These are phyloP conservation scores for Trilocha varians DNA, from an alignment of 2,888 invertebrate genomes.

Conservation along the genomic window DNA sequence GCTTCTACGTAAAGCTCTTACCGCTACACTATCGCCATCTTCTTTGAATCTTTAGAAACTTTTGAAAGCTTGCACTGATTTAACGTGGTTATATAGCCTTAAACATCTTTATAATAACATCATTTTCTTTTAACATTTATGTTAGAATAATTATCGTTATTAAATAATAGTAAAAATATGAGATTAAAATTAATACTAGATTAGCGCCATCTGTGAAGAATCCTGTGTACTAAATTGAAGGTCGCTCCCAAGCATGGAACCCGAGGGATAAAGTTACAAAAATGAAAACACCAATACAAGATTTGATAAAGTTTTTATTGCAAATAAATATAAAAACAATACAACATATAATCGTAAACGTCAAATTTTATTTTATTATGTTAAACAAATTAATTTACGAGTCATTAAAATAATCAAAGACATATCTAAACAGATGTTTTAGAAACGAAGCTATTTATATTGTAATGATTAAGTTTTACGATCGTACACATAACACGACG, in stretches of 20 bases:
- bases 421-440: slow-evolving; percentile 20
- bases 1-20: neutral
- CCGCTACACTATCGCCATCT: neutral
- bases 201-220: neutral
- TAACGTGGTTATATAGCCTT: too few relatives aligned
- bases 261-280: neutral
- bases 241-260: neutral
- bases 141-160: too few relatives aligned
- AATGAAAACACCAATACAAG: neutral
- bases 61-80: neutral
- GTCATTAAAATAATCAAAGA: slow-evolving; percentile 25
- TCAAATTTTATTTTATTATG: slow-evolving; percentile 5
- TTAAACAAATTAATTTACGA: slow-evolving; percentile 14
- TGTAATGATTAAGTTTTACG: slow-evolving; percentile 40
- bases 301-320: too few relatives aligned
- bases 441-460: slow-evolving; percentile 26
- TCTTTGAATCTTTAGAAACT: neutral
- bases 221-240: neutral
- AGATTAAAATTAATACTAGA: too few relatives aligned
- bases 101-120: too few relatives aligned
- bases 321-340: neutral
- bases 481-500: slow-evolving; percentile 36
- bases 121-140: too few relatives aligned
- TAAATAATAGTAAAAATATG: too few relatives aligned
- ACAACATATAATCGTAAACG: slow-evolving; percentile 5